Base-by-base conservation (phyloP, 2,797 vertebrate genomes). In the Mormyrus hasselquistii region DNA sequence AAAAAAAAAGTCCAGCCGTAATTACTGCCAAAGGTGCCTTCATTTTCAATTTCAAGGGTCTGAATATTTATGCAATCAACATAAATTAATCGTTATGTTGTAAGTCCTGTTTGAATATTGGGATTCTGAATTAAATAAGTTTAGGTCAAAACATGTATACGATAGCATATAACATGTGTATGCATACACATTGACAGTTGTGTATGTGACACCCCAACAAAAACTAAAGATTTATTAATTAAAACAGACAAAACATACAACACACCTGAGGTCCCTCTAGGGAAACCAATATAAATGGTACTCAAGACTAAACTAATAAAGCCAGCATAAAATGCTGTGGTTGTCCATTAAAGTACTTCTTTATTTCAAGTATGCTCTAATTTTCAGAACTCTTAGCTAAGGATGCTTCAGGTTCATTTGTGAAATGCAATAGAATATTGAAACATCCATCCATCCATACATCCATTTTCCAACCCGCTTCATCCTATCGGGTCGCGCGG, bases 51-150 rank as follows among this genome's bases (percentile, higher is more conserved):
- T 85, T 85, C 83, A 85, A 85, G 49, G 47, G 47, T 85, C 49
- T 52, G 76, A 82, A 85, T 85, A 85, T 85, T 50, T 50, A 50
- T 85, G 83, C 47, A 85, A 52, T 85, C 83, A 85, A 85, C 83
- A 85, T 85, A 50, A 85, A 85, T 85, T 85, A 50, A 85, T 85
- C 22, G 6, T 85, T 10, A 25, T 52, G 9, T 25, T 25, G 10
- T 29, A 85, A 50, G 49, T 85, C 47, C 22, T 85, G 22, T 85
- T 25, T 85, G 83, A 85, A 47, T 52, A 50, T 25, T 85, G 83
- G 83, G n/a, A 12, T 53, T 85, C 7, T 47, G 8, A 47, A 82
- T 82, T 47, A 82, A 82, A 82, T 47, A 9, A 82, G 76, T 82
- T 82, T 82, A n/a, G 41, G 83, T 29, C 83, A 85, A 85, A 53